phyloP scores from a whole-genome alignment of 2,888 invertebrate species.

The Ischnura elegans region DNA sequence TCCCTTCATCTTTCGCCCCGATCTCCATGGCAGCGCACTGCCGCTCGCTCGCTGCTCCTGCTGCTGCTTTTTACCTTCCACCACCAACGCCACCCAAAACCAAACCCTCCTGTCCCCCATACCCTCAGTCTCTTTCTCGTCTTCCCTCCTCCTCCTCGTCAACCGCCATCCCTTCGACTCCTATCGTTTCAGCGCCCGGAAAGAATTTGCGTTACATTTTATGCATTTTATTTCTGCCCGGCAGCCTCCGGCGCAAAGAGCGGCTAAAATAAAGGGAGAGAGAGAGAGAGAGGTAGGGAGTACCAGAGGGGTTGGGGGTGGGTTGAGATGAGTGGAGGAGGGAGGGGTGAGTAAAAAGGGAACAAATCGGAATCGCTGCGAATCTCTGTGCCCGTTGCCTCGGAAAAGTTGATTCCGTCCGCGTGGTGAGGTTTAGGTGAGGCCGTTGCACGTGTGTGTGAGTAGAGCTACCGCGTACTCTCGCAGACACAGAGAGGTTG shows the following conservation, averaged over 20 bases:
- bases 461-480: neutral
- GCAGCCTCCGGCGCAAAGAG: slow-evolving; percentile 44
- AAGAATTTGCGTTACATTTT: slow-evolving; percentile 67
- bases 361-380: slow-evolving; percentile 40
- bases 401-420: slow-evolving; percentile 65
- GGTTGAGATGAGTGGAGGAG: too few species aligned
- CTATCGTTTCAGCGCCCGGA: slow-evolving; percentile 63
- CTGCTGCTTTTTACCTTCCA: neutral
- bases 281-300: neutral
- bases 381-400: slow-evolving; percentile 57
- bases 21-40: slow-evolving; percentile 15
- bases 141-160: neutral
- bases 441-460: too few species aligned
- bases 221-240: slow-evolving; percentile 64
- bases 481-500: neutral
- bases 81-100: neutral
- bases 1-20: neutral
- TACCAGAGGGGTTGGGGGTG: too few species aligned
- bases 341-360: neutral
- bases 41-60: neutral
- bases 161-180: slow-evolving; percentile 26
- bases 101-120: neutral
- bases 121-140: neutral
- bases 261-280: slow-evolving; percentile 46
- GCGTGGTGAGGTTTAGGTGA: slow-evolving; percentile 60